Conservation (phyloP, 1,140 invertebrate species). For the Polyergus mexicanus region DNA sequence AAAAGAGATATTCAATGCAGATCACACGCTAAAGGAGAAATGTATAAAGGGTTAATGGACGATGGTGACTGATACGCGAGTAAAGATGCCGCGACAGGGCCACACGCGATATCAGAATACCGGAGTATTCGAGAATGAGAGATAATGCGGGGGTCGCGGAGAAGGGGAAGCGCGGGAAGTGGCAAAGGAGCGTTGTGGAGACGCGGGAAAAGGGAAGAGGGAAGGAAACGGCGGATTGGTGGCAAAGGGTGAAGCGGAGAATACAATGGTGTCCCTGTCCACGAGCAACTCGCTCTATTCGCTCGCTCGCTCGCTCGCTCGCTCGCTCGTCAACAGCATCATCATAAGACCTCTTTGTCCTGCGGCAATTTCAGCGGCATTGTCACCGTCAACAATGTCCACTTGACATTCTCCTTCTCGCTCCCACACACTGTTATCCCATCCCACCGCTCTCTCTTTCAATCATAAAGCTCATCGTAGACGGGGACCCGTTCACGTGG, state of each 20-base stretch:
- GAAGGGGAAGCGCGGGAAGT: conserved; percentile 35
- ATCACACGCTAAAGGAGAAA: neutral
- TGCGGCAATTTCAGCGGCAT: conserved; percentile 87
- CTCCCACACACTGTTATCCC: conserved; percentile 82
- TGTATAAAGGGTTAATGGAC: conserved; percentile 67
- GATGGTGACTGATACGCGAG: conserved; percentile 71
- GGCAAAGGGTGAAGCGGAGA: conserved; percentile 59
- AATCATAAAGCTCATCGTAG: conserved; percentile 85
- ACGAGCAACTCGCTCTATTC: conserved; percentile 79
- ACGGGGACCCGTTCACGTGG: conserved; percentile 71
- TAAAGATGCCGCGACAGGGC: conserved; percentile 67
- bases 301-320: conserved; percentile 81
- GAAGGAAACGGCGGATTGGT: conserved; percentile 15
- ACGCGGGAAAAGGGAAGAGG: neutral
- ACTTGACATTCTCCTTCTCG: conserved; percentile 86
- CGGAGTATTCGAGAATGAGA: conserved; percentile 25
- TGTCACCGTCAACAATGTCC: conserved; percentile 87
- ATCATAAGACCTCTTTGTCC: conserved; percentile 87
- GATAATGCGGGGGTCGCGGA: conserved; percentile 21
- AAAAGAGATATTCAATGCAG: neutral
- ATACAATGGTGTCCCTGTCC: conserved; percentile 72
- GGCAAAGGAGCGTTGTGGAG: conserved; percentile 13
- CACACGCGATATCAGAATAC: conserved; percentile 69
- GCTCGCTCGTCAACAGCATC: conserved; percentile 85
- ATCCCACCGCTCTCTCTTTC: conserved; percentile 80